Percentiles rank a stretch among this genome's conserved stretches.
These are phyloP conservation scores for Drosophila paramelanica DNA, from an alignment of 2,888 invertebrate species.

Conservation along the genomic window DNA sequence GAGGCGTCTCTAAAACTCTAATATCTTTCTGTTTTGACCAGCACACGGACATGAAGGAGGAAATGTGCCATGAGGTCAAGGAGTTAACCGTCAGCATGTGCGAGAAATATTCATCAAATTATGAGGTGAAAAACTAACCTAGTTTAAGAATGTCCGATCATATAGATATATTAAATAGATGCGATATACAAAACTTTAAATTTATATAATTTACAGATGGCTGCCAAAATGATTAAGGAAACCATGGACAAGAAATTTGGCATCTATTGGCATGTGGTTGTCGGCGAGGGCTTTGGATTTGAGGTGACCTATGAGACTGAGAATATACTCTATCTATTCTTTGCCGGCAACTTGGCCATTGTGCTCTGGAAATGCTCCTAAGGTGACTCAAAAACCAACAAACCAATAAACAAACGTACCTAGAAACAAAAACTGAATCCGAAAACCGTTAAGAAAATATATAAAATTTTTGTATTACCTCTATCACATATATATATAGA, in stretches of 20 bases:
- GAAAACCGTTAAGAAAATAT: constrained; percentile 21
- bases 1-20: neutral
- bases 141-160: too few species aligned
- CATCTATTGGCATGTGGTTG: constrained; percentile 96
- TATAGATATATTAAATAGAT: too few species aligned
- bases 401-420: constrained; percentile 58
- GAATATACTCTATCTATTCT: constrained; percentile 94
- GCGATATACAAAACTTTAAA: too few species aligned
- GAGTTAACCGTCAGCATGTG: constrained; percentile 97
- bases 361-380: constrained; percentile 94
- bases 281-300: constrained; percentile 96
- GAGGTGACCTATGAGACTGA: constrained; percentile 96
- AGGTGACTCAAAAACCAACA: constrained; percentile 9
- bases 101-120: constrained; percentile 94
- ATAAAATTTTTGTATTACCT: constrained; percentile 57
- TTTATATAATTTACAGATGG: constrained; percentile 85
- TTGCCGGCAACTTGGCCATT: constrained; percentile 95
- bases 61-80: constrained; percentile 95
- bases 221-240: constrained; percentile 97
- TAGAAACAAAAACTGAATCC: constrained; percentile 52
- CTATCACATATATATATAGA: constrained; percentile 20
- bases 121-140: constrained; percentile 87
- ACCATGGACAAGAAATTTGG: constrained; percentile 98
- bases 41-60: constrained; percentile 97
- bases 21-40: neutral